phyloP scores from a whole-genome alignment of 2,797 vertebrate genomes.

The Monodelphis domestica region DNA sequence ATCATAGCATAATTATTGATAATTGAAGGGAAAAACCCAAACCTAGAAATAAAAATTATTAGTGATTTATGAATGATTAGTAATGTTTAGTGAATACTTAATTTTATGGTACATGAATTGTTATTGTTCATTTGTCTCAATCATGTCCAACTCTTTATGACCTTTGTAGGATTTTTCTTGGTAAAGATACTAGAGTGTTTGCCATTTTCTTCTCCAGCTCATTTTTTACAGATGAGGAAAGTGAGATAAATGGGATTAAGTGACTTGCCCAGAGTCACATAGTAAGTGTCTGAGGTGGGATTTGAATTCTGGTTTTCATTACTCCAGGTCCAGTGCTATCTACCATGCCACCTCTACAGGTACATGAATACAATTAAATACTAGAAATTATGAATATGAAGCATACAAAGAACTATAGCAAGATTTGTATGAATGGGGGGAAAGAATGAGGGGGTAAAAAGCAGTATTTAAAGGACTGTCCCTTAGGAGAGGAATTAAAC shows the following conservation, averaged over 20 bases:
- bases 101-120: background rate
- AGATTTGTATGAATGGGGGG: background rate
- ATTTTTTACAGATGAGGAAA: background rate
- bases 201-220: background rate
- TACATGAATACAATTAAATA: background rate
- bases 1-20: background rate
- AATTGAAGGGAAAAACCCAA: background rate
- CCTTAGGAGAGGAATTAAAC: background rate
- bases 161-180: background rate
- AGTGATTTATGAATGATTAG: background rate
- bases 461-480: background rate
- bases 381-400: background rate
- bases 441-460: background rate
- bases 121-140: background rate
- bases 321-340: background rate
- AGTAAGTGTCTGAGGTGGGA: background rate
- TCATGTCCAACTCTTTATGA: background rate
- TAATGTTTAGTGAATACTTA: background rate
- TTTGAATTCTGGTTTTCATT: background rate
- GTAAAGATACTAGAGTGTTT: background rate
- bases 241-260: background rate
- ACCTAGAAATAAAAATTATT: background rate
- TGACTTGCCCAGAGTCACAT: background rate
- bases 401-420: background rate
- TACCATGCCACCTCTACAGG: background rate